A percentile compares a stretch with the other conserved stretches of the same genome.
phyloP scores from a whole-genome alignment of 2,888 invertebrate species.

The Miltochrista miniata region DNA sequence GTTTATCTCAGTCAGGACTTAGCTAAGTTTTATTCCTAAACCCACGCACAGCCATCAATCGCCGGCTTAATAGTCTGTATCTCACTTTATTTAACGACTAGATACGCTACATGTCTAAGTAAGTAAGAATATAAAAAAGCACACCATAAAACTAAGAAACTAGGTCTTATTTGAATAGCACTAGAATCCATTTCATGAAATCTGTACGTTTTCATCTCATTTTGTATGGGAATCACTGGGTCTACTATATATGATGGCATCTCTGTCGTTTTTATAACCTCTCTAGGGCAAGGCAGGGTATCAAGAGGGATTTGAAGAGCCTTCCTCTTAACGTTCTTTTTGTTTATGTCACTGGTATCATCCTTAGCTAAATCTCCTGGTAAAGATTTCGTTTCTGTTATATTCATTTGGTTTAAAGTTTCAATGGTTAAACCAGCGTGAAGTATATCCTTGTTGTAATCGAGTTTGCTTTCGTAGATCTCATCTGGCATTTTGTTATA shows the following conservation, averaged over 20 bases:
- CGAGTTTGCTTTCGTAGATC: constrained; percentile 55
- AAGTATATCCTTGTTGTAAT: constrained; percentile 66
- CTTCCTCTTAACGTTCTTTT: constrained; percentile 66
- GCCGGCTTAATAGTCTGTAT: constrained; percentile 57
- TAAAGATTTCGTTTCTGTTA: constrained; percentile 57
- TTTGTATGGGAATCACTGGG: constrained; percentile 73
- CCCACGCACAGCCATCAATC: constrained; percentile 45
- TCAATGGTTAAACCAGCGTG: constrained; percentile 68
- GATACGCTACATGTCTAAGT: constrained; percentile 58
- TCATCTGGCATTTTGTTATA: constrained; percentile 72
- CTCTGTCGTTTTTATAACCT: constrained; percentile 65
- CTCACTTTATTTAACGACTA: constrained; percentile 61
- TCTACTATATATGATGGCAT: constrained; percentile 63
- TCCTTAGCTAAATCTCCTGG: constrained; percentile 44
- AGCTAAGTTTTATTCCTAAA: constrained; percentile 34
- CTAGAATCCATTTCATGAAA: constrained; percentile 66
- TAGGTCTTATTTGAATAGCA: constrained; percentile 31
- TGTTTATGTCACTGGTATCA: constrained; percentile 50
- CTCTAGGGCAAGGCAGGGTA: constrained; percentile 69
- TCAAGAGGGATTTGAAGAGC: constrained; percentile 71
- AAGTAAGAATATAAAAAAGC: constrained; percentile 64
- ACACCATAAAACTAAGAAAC: constrained; percentile 55
- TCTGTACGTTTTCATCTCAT: constrained; percentile 77
- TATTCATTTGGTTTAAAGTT: constrained; percentile 61
- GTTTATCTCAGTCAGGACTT: constrained; percentile 35